A percentile compares a stretch with the other conserved stretches of the same genome.
Conservation (phyloP, 2,888 invertebrate species). For the Keiferia lycopersicella region DNA sequence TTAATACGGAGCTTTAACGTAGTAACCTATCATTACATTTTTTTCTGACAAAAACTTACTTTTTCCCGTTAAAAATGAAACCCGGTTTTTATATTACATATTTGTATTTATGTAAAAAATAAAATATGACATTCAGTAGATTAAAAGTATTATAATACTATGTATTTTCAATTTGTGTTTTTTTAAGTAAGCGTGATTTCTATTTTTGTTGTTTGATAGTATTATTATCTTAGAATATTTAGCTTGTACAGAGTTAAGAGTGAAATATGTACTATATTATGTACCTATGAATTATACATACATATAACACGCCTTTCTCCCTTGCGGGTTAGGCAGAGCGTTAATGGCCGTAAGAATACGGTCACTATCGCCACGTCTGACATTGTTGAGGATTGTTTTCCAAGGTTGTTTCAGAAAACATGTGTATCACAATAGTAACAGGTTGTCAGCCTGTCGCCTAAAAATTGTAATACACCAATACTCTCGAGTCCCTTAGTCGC, state of each 20-base stretch:
- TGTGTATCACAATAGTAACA: no score
- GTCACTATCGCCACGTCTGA: no score
- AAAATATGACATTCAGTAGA: constrained; percentile 44
- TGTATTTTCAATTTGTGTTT: constrained; percentile 57
- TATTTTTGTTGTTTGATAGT: constrained; percentile 63
- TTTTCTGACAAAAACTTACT: constrained; percentile 33
- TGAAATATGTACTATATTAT: constrained; percentile 1
- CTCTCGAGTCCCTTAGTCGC: no score
- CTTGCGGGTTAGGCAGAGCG: no score
- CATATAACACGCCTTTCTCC: no score
- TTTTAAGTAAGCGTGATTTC: constrained; percentile 58
- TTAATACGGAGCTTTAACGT: not conserved
- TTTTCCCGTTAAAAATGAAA: constrained; percentile 43
- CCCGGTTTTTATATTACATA: constrained; percentile 52
- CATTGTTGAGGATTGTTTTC: no score
- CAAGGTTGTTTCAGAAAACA: no score
- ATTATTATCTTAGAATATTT: constrained; percentile 46
- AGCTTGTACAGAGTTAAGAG: constrained; percentile 36
- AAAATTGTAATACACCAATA: no score
- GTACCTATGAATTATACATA: not conserved
- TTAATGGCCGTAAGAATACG: no score
- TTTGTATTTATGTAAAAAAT: constrained; percentile 61
- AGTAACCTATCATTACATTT: constrained; percentile 38
- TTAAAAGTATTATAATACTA: constrained; percentile 42
- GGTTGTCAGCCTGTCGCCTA: no score